These are phyloP conservation scores for Stichopus horrens DNA, from an alignment of 53 echinoderm and acorn worm genomes.

Conservation along the genomic window DNA sequence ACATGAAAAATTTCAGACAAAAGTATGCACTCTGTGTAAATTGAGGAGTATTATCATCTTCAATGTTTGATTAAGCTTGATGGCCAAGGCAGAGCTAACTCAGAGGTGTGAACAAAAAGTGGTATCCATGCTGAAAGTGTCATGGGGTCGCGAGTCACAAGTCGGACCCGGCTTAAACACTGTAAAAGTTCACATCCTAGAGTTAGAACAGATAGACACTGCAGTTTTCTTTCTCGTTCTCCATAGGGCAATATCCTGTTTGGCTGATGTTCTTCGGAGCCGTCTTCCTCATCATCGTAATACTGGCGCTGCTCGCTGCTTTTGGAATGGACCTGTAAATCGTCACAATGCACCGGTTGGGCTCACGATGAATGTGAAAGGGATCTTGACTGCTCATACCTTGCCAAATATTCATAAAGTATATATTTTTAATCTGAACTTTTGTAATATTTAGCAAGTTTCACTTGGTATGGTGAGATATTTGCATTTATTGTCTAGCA, in stretches of 20 bases:
- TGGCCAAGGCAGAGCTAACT: no score
- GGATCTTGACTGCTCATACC: slow-evolving; percentile 3
- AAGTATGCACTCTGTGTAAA: no score
- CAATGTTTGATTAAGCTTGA: no score
- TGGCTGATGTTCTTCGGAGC: slow-evolving; percentile 82
- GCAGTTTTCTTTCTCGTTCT: slow-evolving; percentile 1
- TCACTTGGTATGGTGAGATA: neutral
- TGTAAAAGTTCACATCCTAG: neutral
- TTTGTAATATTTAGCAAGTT: neutral
- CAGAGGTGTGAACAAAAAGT: no score
- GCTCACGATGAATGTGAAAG: no score
- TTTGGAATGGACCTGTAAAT: slow-evolving; percentile 63
- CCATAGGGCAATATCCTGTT: slow-evolving; percentile 69
- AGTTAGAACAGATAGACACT: neutral
- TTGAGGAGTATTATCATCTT: no score
- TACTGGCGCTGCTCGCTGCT: slow-evolving; percentile 65
- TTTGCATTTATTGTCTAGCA: no score
- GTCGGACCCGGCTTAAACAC: no score
- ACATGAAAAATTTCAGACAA: no score
- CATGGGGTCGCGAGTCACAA: no score
- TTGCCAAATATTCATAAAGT: neutral
- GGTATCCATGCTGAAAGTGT: no score
- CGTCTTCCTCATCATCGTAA: slow-evolving; percentile 64
- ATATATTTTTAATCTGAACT: neutral
- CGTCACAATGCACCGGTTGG: no score